Base-by-base conservation (phyloP, 2,797 vertebrate genomes). In the Podargus strigoides region DNA sequence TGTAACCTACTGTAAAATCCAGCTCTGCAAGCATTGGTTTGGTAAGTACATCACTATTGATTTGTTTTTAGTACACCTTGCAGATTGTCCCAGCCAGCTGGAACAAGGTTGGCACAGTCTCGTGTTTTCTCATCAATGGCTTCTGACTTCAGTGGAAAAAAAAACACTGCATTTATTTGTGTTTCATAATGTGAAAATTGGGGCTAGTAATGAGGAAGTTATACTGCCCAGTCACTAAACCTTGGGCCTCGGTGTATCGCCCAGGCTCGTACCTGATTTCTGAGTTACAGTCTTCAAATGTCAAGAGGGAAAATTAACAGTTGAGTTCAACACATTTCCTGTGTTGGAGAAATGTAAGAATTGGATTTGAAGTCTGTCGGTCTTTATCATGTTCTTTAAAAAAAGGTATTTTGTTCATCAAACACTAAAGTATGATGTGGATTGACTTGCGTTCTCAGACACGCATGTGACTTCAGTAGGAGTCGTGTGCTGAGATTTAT, bases 371-470 rank as follows among this genome's bases (percentile, higher is more conserved):
- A 78, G 79, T 93, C 91, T 94, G 89, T 93, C 88, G 52, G 67
- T 80, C 62, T 83, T 87, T 41, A 26, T 68, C 39, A 59, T 44
- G 32, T 59, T 74, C 62, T 59, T 72, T 20, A 32, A 39, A 76
- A 87, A 30, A 3, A 32, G 52, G 34, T 46, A 22, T 86, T 66
- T 89, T 78, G 10, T 12, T 86, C 85, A n/a, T 77, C 44, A 60
- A 96, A 96, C 95, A 96, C 95, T 95, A 90, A 70, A 20, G 63
- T 49, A 24, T 52, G 50, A 24, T 52, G 50, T 59, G 66, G 81
- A 81, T 44, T 53, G 60, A 49, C 20, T 21, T 76, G 27, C 9
- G 2, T 85, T 90, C 69, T 80, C 5, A 10, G 69, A 52, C 63
- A 70, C 32, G 22, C 1, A 1, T 27, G 63, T 58, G 58, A 60